Evolutionary conservation across 2,113 vertebrate genomes (phyloP), one percentile per base, ranked within the genome.

Genomic region (Saguinus imperator): DNA sequence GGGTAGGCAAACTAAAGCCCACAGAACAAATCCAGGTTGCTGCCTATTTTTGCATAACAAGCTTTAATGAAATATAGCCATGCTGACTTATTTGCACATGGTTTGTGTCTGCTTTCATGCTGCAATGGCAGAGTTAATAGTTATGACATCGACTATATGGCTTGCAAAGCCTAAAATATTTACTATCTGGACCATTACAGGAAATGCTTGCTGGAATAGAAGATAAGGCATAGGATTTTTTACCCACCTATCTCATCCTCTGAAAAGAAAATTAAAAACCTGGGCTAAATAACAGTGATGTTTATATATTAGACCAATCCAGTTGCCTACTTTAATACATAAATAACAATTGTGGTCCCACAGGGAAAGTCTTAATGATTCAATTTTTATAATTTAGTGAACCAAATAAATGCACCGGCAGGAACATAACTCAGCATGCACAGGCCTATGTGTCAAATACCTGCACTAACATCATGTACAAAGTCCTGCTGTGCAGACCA

Each of bases 41-140:
- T 93, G 57, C 5, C 32, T 77, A 2, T n/a, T 84, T 75, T 91
- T 87, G 11, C 52, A 77, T 76, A 64, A 40, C 55, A 87, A 94
- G 1, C 20, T 92, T 92, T 48, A 89, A 4, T 80, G 75, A 68
- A 29, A 27, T 16, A 84, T 35, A 43, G 14, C 66, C 37, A 40
- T 6, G 9, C 11, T 57, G 8, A 35, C 57, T 18, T 18, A 32
- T 76, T 88, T 76, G 68, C 1, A 43, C 52, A 32, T 8, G 8
- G 16, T 37, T 70, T 84, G 45, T 43, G 48, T 23, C 61, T 66
- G 29, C 37, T 92, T 73, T 75, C 0, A 10, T 20, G 35, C 50
- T 35, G 21, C 8, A 58, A 48, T 17, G 8, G 16, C 27, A 29
- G 37, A 86, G 57, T 20, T 48, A 27, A 3, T 43, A 23, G 7